Evolutionary conservation across 2,797 vertebrate species (phyloP), one percentile per base, ranked within the genome.

Genomic region (Fistularia commersonii): DNA sequence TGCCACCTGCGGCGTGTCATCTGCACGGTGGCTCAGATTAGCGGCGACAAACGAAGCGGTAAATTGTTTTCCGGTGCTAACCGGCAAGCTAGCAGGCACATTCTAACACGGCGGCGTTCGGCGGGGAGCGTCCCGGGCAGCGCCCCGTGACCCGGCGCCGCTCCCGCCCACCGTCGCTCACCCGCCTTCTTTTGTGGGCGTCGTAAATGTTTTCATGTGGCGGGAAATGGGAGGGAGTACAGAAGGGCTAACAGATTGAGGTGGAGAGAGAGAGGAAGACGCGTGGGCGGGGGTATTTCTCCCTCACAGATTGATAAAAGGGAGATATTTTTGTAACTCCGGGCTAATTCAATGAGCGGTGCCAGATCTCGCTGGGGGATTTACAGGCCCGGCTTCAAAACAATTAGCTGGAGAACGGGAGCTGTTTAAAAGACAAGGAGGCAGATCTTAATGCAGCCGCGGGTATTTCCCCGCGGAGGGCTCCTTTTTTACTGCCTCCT

Each of bases 321-420:
- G 46, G 61, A 81, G 76, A 85, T 83, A 83, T 81, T 84, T 84
- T 80, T 81, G 74, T 84, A 80, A 81, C 84, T 82, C 56, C 63
- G 6, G 80, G 84, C 83, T 85, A 81, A 87, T 83, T 84, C 82
- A 81, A 77, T 77, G 80, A 82, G 75, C 57, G 51, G 61, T 58
- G 76, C 61, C 70, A 62, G 66, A 77, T 86, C 74, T 80, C 72
- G 0, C 79, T 48, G 57, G 86, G 84, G 82, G n/a, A 88, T 82
- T 75, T 81, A 66, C 72, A 74, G 73, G 53, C 71, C 59, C 59
- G 69, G 77, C 83, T 86, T 86, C 86, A 82, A 87, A 87, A 88
- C 84, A 88, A 87, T 88, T 86, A 88, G 83, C 81, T 67, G 74
- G 78, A 87, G 83, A 87, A 85, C 74, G 81, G 67, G 74, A 86